Conservation (phyloP, 2,888 invertebrate species). For the Hemistola chrysoprasaria region DNA sequence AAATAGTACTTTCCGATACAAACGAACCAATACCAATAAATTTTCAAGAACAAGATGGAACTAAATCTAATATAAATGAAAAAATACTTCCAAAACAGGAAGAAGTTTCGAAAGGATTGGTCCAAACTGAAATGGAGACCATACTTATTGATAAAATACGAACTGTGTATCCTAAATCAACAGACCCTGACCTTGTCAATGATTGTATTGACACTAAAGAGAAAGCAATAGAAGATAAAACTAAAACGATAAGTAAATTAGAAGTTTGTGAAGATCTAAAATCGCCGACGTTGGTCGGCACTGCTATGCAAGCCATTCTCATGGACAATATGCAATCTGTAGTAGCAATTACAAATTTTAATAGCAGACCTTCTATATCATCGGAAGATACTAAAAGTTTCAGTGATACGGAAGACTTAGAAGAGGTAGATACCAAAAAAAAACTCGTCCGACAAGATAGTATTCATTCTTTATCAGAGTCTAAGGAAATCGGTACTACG, state of each 20-base stretch:
- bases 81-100: background rate
- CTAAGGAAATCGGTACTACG: too few relatives aligned
- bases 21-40: slow-evolving; percentile 16
- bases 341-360: slow-evolving; percentile 25
- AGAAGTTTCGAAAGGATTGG: slow-evolving; percentile 32
- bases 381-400: background rate
- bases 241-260: background rate
- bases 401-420: slow-evolving; percentile 18
- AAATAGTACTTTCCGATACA: slow-evolving; percentile 24
- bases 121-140: slow-evolving; percentile 47
- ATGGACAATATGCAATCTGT: slow-evolving; percentile 67
- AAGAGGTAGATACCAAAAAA: slow-evolving; percentile 39
- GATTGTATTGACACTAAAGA: slow-evolving; percentile 12
- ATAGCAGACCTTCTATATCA: background rate
- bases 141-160: slow-evolving; percentile 29
- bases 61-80: slow-evolving; percentile 1
- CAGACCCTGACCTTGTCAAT: slow-evolving; percentile 29
- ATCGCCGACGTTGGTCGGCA: slow-evolving; percentile 53
- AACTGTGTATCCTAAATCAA: slow-evolving; percentile 21
- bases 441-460: slow-evolving; percentile 65
- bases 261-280: slow-evolving; percentile 17
- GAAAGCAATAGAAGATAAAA: slow-evolving; percentile 19
- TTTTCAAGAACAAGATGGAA: slow-evolving; percentile 3
- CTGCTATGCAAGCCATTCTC: slow-evolving; percentile 73
- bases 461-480: slow-evolving; percentile 49